These are phyloP conservation scores for Lathronympha strigana DNA, from an alignment of 2,888 invertebrate genomes.

Conservation along the genomic window DNA sequence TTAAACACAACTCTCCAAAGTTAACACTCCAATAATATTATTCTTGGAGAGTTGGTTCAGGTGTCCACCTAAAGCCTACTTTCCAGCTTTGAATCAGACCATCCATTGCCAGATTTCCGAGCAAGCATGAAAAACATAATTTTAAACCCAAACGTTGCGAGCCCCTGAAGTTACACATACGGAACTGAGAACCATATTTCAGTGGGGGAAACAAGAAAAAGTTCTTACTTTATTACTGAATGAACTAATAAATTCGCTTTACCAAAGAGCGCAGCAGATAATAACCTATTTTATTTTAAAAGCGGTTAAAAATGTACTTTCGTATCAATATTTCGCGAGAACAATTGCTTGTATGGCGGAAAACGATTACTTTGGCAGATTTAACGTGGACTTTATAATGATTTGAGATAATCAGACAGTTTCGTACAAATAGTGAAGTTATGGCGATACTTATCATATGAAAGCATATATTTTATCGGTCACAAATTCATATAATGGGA, in stretches of 20 bases:
- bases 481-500: background rate
- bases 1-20: too few relatives aligned
- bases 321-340: slow-evolving; percentile 57
- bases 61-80: too few relatives aligned
- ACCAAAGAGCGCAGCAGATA: slow-evolving; percentile 63
- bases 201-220: slow-evolving; percentile 58
- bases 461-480: slow-evolving; percentile 3
- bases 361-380: slow-evolving; percentile 34
- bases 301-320: slow-evolving; percentile 57
- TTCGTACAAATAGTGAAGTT: slow-evolving; percentile 14
- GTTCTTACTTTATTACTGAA: slow-evolving; percentile 70
- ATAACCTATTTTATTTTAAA: slow-evolving; percentile 62
- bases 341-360: slow-evolving; percentile 54
- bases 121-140: too few relatives aligned
- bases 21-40: too few relatives aligned
- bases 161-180: slow-evolving; percentile 66
- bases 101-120: too few relatives aligned
- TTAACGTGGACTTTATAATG: slow-evolving; percentile 33
- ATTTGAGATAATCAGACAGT: slow-evolving; percentile 30
- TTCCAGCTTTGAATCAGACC: too few relatives aligned
- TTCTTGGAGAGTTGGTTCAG: too few relatives aligned
- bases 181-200: slow-evolving; percentile 66
- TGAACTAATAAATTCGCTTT: slow-evolving; percentile 73
- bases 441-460: slow-evolving; percentile 12
- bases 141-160: slow-evolving; percentile 38